These are phyloP conservation scores for Oncorhynchus masou DNA, from an alignment of 2,113 vertebrate genomes.

Conservation along the genomic window DNA sequence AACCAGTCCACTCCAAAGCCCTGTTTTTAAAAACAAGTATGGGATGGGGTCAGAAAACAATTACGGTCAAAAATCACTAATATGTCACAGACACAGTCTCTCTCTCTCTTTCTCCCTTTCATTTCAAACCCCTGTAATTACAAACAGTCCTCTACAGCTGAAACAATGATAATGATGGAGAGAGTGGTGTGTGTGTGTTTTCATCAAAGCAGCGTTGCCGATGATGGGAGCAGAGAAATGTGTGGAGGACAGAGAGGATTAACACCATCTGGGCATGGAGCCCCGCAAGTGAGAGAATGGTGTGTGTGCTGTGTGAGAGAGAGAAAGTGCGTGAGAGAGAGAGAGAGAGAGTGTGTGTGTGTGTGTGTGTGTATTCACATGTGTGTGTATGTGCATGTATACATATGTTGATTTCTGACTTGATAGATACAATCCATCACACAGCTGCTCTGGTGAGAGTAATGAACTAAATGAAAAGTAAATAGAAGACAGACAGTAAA, in stretches of 20 bases:
- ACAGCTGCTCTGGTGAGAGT: slow-evolving; percentile 55
- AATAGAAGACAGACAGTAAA: too few species aligned
- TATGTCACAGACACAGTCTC: slow-evolving; percentile 75
- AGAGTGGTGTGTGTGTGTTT: slow-evolving; percentile 58
- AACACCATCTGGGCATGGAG: slow-evolving; percentile 71
- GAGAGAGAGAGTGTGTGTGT: slow-evolving; percentile 20
- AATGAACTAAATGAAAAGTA: slow-evolving; percentile 55
- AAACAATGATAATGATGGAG: slow-evolving; percentile 76
- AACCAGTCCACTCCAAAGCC: slow-evolving; percentile 64
- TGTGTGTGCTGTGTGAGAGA: slow-evolving; percentile 18
- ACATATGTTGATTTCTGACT: slow-evolving; percentile 61
- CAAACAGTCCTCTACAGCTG: slow-evolving; percentile 76
- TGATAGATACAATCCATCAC: slow-evolving; percentile 63
- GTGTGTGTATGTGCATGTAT: background rate
- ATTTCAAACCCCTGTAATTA: slow-evolving; percentile 76
- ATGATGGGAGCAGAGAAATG: slow-evolving; percentile 66
- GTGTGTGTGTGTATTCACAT: slow-evolving; percentile 23
- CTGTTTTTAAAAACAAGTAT: slow-evolving; percentile 62
- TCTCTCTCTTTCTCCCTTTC: slow-evolving; percentile 56
- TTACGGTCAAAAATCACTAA: slow-evolving; percentile 82
- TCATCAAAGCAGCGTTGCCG: slow-evolving; percentile 67
- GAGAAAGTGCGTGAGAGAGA: too few species aligned
- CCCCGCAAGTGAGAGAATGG: slow-evolving; percentile 51
- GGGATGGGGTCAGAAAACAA: slow-evolving; percentile 75
- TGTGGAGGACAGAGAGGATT: slow-evolving; percentile 70